Conservation (phyloP, 2,797 vertebrate species). For the Hippocampus kuda region DNA sequence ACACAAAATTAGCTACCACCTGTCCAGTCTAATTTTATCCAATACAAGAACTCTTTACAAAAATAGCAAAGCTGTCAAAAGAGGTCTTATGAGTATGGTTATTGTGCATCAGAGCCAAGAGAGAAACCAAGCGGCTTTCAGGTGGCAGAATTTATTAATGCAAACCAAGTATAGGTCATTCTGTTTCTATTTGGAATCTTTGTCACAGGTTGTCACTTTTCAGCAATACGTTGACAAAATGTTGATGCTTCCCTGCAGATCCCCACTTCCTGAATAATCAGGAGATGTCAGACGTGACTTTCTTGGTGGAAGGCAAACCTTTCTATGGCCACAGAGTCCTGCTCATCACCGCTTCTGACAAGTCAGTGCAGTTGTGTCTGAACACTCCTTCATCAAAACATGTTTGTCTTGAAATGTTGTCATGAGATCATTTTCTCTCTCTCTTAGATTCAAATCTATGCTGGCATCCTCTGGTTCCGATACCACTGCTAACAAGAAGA, state of each 20-base stretch:
- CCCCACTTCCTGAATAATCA: conserved; percentile 94
- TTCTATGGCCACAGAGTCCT: conserved; percentile 95
- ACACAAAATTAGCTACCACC: background rate
- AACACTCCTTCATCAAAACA: background rate
- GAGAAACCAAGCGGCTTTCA: no score
- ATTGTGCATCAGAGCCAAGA: no score
- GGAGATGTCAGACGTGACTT: conserved; percentile 96
- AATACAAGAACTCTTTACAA: no score
- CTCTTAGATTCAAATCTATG: conserved; percentile 81
- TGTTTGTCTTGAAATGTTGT: background rate
- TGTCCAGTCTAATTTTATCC: no score
- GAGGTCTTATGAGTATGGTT: no score
- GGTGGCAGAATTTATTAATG: no score
- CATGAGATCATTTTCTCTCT: conserved; percentile 6
- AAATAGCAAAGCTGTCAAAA: no score
- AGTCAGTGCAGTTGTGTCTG: conserved; percentile 59
- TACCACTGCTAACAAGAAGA: conserved; percentile 67
- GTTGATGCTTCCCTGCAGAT: conserved; percentile 60
- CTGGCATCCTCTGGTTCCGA: conserved; percentile 76
- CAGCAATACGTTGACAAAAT: background rate
- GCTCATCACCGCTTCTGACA: conserved; percentile 89
- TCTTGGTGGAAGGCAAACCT: conserved; percentile 86
- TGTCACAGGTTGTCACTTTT: no score
- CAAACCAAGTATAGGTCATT: no score
- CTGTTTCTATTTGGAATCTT: no score